These are phyloP conservation scores for Rousettus madagascariensis DNA, from an alignment of 2,797 vertebrate genomes.

Conservation along the genomic window DNA sequence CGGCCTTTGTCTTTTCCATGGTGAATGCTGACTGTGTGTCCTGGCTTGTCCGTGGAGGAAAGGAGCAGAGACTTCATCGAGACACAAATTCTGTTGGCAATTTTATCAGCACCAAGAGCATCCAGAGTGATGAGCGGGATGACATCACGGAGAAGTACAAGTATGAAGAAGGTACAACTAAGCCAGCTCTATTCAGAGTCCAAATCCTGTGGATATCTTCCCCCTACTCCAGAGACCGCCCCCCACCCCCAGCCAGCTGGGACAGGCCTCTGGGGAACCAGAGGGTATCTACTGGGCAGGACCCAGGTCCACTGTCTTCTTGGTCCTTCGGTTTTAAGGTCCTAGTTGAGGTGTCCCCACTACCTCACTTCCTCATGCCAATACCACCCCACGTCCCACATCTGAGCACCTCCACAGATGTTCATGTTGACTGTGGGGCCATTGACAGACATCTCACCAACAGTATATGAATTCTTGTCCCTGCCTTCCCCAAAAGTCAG, in stretches of 20 bases:
- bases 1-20: constrained; percentile 92
- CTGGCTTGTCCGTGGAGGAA: constrained; percentile 82
- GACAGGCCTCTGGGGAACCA: background rate
- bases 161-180: constrained; percentile 84
- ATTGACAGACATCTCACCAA: background rate
- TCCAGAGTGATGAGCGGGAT: constrained; percentile 84
- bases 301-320: background rate
- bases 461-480: background rate
- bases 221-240: background rate
- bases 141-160: constrained; percentile 93
- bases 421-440: background rate
- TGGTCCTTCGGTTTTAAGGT: background rate
- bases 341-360: background rate
- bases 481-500: background rate
- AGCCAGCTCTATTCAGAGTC: background rate
- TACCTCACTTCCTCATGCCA: background rate
- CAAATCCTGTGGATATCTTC: background rate
- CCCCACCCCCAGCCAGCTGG: background rate
- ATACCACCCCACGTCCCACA: background rate
- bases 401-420: background rate
- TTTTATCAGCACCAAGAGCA: constrained; percentile 93
- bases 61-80: constrained; percentile 83
- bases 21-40: constrained; percentile 92
- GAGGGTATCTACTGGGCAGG: background rate
- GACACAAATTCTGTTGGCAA: constrained; percentile 88